Percentiles rank a stretch among this genome's conserved stretches.
These are phyloP conservation scores for Craterocephalus amniculus DNA, from an alignment of 2,797 vertebrate genomes.

Conservation along the genomic window DNA sequence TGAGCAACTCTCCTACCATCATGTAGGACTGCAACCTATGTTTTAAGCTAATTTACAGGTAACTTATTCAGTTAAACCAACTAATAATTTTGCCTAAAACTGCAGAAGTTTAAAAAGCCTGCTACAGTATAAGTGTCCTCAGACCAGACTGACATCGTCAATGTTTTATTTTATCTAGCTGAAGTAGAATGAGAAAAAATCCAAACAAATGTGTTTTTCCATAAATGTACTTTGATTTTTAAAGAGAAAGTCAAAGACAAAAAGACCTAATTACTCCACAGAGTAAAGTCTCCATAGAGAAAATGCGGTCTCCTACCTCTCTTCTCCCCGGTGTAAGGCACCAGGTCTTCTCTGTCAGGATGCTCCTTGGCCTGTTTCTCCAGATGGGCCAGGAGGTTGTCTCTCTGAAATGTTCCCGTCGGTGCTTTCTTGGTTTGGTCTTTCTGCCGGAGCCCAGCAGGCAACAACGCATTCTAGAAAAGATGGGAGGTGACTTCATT, in stretches of 20 bases:
- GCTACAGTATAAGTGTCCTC: too few relatives aligned
- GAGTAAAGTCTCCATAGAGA: neutral
- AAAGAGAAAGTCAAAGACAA: neutral
- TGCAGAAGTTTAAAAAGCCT: too few relatives aligned
- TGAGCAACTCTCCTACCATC: neutral
- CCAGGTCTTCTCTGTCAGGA: slow-evolving; percentile 94
- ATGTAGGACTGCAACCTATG: neutral
- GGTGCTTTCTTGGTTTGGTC: slow-evolving; percentile 97
- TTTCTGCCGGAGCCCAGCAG: slow-evolving; percentile 93
- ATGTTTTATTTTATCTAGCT: neutral
- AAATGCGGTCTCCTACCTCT: slow-evolving; percentile 82
- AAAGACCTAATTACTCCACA: neutral
- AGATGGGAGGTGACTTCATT: neutral
- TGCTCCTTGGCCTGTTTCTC: slow-evolving; percentile 96
- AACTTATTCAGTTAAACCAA: too few relatives aligned
- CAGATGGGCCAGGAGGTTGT: slow-evolving; percentile 93
- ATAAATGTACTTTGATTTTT: neutral
- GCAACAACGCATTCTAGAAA: slow-evolving; percentile 90
- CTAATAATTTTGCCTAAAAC: too few relatives aligned
- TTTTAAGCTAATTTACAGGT: too few relatives aligned
- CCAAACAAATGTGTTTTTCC: neutral
- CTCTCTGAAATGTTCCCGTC: slow-evolving; percentile 93
- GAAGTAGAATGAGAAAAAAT: neutral
- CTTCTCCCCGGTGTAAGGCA: slow-evolving; percentile 96
- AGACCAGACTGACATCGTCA: too few relatives aligned